Evolutionary conservation across 2,888 invertebrate species (phyloP), one percentile per base, ranked within the genome.

Genomic region (Lottia scabra): DNA sequence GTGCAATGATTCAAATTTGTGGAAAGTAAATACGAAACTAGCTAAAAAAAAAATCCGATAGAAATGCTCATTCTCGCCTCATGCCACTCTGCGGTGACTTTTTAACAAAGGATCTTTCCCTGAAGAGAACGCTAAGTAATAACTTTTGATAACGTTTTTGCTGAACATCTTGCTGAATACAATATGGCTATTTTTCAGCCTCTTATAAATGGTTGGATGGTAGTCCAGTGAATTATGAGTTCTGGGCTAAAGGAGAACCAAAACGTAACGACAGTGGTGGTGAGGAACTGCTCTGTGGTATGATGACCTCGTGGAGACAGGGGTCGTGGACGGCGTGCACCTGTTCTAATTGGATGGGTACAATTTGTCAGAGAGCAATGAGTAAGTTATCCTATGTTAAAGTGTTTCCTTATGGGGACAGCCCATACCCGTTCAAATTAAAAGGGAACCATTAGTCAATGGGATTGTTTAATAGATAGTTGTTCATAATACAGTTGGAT

Each of bases 211-310:
- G 85, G 85, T 70, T 74, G 16, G 79, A 81, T 67, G 63, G 65
- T n/a, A 83, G 83, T 83, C 82, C 83, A 10, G 81, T 84, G 1
- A 65, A 77, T n/a, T 84, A 79, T 68, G 81, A 79, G 1, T 78
- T 79, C 56, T 85, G 85, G 85, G 81, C 70, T 16, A 67, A 56
- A 6, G 77, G 75, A 10, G 78, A 85, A 63, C 84, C 85, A 6
- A 56, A 56, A 13, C 0, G 19, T 12, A 23, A 23, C 10, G 56
- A 56, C 23, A 56, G 19, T 12, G 56, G 56, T 12, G 56, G 56
- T 2, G 56, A 56, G 23, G 8, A 19, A 1, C 13, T 56, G 23
- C 13, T 23, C 19, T 56, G 56, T 56, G 56, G 19, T 10, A 19
- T 23, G 23, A 56, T 56, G 56, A 12, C 23, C 12, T 23, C 56